phyloP scores from a whole-genome alignment of 2,113 vertebrate species.

The Cryptotis parvus region DNA sequence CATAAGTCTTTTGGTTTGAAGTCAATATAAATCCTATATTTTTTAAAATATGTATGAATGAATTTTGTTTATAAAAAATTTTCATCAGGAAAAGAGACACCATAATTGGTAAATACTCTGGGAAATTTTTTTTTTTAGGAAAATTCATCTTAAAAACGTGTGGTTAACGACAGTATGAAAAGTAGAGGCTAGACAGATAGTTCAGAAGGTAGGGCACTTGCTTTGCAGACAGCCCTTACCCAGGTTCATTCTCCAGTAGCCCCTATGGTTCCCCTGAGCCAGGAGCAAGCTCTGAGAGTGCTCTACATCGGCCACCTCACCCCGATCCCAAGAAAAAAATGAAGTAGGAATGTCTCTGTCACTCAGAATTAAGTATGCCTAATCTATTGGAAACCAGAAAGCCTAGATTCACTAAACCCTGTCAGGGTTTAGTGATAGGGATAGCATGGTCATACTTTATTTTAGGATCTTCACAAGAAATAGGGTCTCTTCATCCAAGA shows the following conservation, averaged over 20 bases:
- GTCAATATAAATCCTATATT: not conserved
- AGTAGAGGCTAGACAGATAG: too few species aligned
- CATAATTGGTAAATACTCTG: not conserved
- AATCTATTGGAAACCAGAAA: not conserved
- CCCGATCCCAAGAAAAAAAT: too few species aligned
- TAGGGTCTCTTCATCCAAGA: not conserved
- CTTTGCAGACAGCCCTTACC: too few species aligned
- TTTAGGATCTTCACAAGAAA: not conserved
- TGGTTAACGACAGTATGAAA: not conserved
- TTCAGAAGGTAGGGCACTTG: too few species aligned
- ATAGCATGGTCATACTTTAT: not conserved
- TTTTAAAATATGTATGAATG: not conserved
- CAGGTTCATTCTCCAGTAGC: too few species aligned
- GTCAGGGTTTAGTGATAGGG: not conserved
- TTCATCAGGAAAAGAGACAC: slow-evolving; percentile 3
- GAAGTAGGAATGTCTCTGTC: not conserved
- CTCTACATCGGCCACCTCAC: too few species aligned
- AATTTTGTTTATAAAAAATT: not conserved
- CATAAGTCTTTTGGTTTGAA: not conserved
- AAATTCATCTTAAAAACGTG: slow-evolving; percentile 28
- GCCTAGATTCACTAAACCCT: not conserved
- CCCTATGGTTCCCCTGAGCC: not conserved
- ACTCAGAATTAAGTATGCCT: not conserved
- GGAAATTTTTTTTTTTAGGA: slow-evolving; percentile 6
- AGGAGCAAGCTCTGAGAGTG: too few species aligned